phyloP scores from a whole-genome alignment of 2,113 vertebrate genomes.

The Siphamia tubifer region DNA sequence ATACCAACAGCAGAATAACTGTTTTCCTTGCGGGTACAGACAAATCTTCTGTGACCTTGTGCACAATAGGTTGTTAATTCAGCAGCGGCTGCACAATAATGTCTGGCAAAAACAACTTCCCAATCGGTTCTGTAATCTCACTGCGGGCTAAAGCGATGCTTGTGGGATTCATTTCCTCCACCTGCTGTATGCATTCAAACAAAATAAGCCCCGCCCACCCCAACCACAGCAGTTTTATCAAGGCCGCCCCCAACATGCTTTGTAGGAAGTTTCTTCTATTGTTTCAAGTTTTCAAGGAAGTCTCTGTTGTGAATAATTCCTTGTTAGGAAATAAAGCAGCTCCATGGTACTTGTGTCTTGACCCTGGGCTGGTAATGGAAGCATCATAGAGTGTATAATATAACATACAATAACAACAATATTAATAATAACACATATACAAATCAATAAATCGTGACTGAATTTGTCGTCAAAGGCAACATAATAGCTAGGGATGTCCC shows the following conservation, averaged over 20 bases:
- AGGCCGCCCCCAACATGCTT: neutral
- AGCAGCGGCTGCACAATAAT: constrained; percentile 31
- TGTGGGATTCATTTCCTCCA: constrained; percentile 61
- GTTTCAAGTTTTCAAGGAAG: constrained; percentile 62
- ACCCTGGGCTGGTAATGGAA: neutral
- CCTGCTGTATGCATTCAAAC: constrained; percentile 57
- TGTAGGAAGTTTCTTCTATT: constrained; percentile 58
- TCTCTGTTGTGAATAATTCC: constrained; percentile 19
- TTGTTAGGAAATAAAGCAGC: constrained; percentile 27
- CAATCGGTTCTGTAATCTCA: constrained; percentile 47
- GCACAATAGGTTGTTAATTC: constrained; percentile 50
- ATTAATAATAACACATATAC: neutral
- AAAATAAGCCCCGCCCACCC: constrained; percentile 11
- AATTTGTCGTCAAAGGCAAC: too few species aligned
- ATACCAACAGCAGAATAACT: neutral
- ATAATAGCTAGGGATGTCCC: too few species aligned
- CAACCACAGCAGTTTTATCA: neutral
- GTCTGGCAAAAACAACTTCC: constrained; percentile 55
- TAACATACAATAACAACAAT: too few species aligned
- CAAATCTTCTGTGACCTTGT: neutral
- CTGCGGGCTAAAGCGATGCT: constrained; percentile 1
- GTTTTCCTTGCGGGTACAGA: too few species aligned
- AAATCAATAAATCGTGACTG: neutral
- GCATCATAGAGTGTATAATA: neutral
- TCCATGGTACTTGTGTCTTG: neutral